A percentile compares a stretch with the other conserved stretches of the same genome.
Conservation (phyloP, 2,888 invertebrate species). For the Epinotia bilunana region DNA sequence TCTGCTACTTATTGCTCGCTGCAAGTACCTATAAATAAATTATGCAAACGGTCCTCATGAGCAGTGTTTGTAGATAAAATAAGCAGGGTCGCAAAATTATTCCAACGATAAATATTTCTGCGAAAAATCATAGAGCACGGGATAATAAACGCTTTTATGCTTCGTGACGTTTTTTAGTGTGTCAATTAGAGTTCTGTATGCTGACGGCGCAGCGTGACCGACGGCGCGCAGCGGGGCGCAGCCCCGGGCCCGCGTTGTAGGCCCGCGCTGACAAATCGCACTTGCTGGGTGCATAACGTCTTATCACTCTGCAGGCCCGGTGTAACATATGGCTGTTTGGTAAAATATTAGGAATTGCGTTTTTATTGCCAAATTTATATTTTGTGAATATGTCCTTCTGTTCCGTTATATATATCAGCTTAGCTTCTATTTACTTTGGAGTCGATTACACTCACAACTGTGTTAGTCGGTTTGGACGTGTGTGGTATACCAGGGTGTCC, state of each 20-base stretch:
- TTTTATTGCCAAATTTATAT: conserved; percentile 27
- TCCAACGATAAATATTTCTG: conserved; percentile 40
- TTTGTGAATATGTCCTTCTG: conserved; percentile 1
- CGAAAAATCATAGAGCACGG: conserved; percentile 47
- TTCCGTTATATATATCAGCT: neutral
- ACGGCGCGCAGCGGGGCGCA: conserved; percentile 58
- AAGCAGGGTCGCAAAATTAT: conserved; percentile 7
- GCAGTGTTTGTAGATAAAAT: conserved; percentile 13
- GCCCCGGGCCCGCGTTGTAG: conserved; percentile 53
- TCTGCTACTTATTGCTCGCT: neutral
- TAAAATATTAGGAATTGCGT: conserved; percentile 3
- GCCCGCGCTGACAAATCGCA: conserved; percentile 52
- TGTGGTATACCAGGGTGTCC: too few relatives aligned
- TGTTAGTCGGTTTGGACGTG: too few relatives aligned
- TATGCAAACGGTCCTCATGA: neutral
- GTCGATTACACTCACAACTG: too few relatives aligned
- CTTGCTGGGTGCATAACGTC: conserved; percentile 44
- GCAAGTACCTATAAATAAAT: neutral
- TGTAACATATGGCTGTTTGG: conserved; percentile 4
- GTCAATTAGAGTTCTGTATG: conserved; percentile 83
- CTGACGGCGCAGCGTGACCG: conserved; percentile 75
- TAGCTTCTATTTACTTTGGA: neutral
- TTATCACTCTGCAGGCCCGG: neutral
- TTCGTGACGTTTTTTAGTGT: conserved; percentile 77
- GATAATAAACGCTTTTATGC: conserved; percentile 63